Evolutionary conservation across 1,140 invertebrate species (phyloP), one percentile per base, ranked within the genome.

Genomic region (Drosophila murphyi): DNA sequence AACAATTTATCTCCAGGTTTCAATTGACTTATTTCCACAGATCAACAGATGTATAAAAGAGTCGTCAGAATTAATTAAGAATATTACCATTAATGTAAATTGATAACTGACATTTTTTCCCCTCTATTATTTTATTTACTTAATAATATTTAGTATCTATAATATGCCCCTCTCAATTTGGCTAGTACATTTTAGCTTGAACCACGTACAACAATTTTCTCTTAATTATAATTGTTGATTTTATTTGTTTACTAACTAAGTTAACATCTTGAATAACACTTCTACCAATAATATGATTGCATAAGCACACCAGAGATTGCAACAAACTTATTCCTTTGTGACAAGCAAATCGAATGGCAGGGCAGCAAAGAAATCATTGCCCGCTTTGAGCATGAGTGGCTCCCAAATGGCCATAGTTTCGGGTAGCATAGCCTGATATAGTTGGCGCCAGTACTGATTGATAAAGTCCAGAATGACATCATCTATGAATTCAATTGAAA

Each of bases 401-500:
- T 91, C 76, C 89, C 90, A 92, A 7, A 72, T 69, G 61, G 78
- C 70, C 57, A 90, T 48, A 0, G 91, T 92, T 43, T 92, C 81
- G 0, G 91, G 90, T 2, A 92, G 43, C 76, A 92, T 82, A 2
- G 82, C 68, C 70, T 85, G 69, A 34, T 91, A 92, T 0, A 92
- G 76, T 32, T 81, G 64, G 2, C 76, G 89, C 92, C 92, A 92
- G 39, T 92, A 83, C 55, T 92, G 87, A 56, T 92, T 92, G 8
- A 92, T 76, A 57, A 92, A 92, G 37, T 92, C 90, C 67, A 92
- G 47, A n/a, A 92, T 76, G 47, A 92, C 74, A 32, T 82, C 72
- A 76, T 92, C 92, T 92, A 12, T 4, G 41, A 41, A 10, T 29
- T 37, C 12, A 28, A 63, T 12, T 4, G 31, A 41, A 72, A 37